Conservation (phyloP, 2,797 vertebrate genomes). For the Neoniphon sammara region DNA sequence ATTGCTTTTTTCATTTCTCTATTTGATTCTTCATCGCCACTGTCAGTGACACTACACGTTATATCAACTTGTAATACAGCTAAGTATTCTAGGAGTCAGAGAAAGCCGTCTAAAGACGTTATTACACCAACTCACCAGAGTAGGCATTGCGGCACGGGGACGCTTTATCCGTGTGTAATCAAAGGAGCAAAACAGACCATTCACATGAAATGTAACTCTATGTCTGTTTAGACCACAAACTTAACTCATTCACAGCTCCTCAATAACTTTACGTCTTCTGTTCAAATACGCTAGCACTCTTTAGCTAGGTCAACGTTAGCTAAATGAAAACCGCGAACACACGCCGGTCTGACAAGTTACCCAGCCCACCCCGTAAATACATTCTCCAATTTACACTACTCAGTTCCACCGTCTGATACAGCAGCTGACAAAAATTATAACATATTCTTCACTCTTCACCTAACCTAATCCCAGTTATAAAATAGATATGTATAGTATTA, state of each 20-base stretch:
- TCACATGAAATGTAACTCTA: rapidly evolving
- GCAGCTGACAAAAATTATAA: rapidly evolving
- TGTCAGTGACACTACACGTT: too few species aligned
- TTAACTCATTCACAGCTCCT: not conserved
- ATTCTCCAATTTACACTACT: rapidly evolving
- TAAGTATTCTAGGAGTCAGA: too few species aligned
- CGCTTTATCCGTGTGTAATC: too few species aligned
- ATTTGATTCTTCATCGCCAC: too few species aligned
- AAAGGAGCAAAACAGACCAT: rapidly evolving
- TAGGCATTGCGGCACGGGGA: not conserved
- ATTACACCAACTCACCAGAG: too few species aligned
- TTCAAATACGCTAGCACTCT: too few species aligned
- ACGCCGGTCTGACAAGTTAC: conserved; percentile 44
- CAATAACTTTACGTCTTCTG: rapidly evolving
- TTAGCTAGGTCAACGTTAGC: conserved; percentile 30
- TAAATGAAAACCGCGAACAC: conserved; percentile 56
- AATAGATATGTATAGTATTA: not conserved
- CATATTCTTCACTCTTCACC: rapidly evolving
- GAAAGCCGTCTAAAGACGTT: too few species aligned
- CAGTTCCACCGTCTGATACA: rapidly evolving
- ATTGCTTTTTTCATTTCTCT: too few species aligned
- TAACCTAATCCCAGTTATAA: not conserved
- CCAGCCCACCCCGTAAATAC: not conserved
- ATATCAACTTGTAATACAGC: too few species aligned
- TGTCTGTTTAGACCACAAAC: not conserved